These are phyloP conservation scores for Altica lythri DNA, from an alignment of 2,888 invertebrate species.

Conservation along the genomic window DNA sequence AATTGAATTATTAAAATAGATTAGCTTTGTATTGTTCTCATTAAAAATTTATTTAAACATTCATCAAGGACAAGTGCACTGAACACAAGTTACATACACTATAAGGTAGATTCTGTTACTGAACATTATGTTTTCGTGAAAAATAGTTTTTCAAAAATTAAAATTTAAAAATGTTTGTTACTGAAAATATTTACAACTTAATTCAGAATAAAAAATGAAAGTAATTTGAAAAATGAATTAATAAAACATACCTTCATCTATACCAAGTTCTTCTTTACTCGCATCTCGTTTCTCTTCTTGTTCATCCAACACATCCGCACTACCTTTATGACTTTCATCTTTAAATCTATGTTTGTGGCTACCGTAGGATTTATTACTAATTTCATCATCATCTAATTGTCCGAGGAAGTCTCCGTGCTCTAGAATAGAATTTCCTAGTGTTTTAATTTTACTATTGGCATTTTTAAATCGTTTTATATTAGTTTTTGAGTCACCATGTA, in stretches of 20 bases:
- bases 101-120: no score
- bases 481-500: slow-evolving; percentile 85
- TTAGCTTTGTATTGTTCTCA: no score
- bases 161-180: no score
- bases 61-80: no score
- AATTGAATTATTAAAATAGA: no score
- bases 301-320: slow-evolving; percentile 82
- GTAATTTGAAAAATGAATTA: no score
- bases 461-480: slow-evolving; percentile 83
- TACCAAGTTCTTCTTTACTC: slow-evolving; percentile 87
- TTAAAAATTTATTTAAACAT: no score
- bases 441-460: slow-evolving; percentile 64
- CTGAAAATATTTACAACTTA: no score
- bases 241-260: slow-evolving; percentile 76
- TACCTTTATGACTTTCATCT: slow-evolving; percentile 90
- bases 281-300: slow-evolving; percentile 85
- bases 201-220: no score
- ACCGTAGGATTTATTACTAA: slow-evolving; percentile 90
- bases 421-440: slow-evolving; percentile 75
- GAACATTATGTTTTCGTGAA: no score
- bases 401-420: slow-evolving; percentile 55
- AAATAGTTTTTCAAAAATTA: no score
- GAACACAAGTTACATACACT: no score
- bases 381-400: slow-evolving; percentile 70
- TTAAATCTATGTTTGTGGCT: slow-evolving; percentile 90